A percentile compares a stretch with the other conserved stretches of the same genome.
Conservation (phyloP, 2,888 invertebrate species). For the Leptinotarsa haldemani region DNA sequence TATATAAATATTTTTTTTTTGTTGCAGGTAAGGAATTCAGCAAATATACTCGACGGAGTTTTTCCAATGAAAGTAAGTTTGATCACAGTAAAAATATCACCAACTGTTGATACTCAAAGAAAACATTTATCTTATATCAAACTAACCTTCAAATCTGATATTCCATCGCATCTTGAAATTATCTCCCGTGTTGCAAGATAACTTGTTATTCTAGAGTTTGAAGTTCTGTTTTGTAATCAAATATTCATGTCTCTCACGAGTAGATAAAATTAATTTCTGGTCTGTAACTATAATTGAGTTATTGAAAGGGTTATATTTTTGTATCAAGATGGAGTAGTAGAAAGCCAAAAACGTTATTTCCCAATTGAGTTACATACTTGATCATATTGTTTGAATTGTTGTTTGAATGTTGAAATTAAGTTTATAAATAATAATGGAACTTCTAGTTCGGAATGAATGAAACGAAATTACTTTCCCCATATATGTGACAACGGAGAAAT, state of each 20-base stretch:
- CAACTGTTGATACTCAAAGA: background rate
- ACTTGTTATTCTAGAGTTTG: conserved; percentile 2
- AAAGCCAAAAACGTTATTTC: too few relatives aligned
- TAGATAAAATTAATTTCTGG: background rate
- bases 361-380: too few relatives aligned
- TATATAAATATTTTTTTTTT: background rate
- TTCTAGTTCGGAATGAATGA: too few relatives aligned
- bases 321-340: too few relatives aligned
- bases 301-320: background rate
- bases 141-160: background rate
- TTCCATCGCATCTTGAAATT: background rate
- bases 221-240: conserved; percentile 6
- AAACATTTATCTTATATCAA: too few relatives aligned
- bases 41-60: background rate
- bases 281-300: conserved; percentile 1
- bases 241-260: background rate
- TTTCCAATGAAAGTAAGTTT: background rate
- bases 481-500: too few relatives aligned
- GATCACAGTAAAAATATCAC: background rate
- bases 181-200: background rate
- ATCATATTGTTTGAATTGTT: too few relatives aligned
- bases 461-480: too few relatives aligned
- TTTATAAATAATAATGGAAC: too few relatives aligned
- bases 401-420: too few relatives aligned
- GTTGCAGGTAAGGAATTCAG: conserved; percentile 8